phyloP scores from a whole-genome alignment of 2,113 vertebrate genomes.

The Sander vitreus region DNA sequence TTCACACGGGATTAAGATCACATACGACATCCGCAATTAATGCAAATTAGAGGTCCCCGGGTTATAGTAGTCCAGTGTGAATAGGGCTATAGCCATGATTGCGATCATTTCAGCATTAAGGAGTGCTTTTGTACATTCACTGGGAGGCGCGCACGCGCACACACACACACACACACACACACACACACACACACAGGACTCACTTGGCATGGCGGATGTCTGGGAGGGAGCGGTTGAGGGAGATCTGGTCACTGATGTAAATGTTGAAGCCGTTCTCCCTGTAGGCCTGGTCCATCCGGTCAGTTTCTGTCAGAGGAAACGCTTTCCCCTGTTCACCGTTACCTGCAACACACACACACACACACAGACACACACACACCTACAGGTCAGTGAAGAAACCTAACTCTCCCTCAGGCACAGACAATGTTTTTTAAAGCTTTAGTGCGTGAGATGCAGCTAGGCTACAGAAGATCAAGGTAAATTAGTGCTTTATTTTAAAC shows the following conservation, averaged over 20 bases:
- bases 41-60: too few relatives aligned
- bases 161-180: background rate
- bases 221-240: constrained; percentile 95
- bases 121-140: background rate
- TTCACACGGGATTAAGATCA: too few relatives aligned
- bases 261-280: constrained; percentile 99
- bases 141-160: background rate
- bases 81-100: background rate
- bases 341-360: constrained; percentile 80
- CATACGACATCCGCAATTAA: too few relatives aligned
- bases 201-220: constrained; percentile 97
- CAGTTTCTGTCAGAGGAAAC: constrained; percentile 90
- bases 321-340: constrained; percentile 95
- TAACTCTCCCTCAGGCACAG: too few relatives aligned
- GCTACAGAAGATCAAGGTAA: too few relatives aligned
- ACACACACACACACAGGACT: constrained; percentile 69
- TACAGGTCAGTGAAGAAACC: too few relatives aligned
- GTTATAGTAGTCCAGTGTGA: too few relatives aligned
- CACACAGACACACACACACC: background rate
- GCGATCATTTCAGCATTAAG: background rate
- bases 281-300: constrained; percentile 94
- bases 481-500: too few relatives aligned
- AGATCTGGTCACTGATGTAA: constrained; percentile 95
- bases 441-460: too few relatives aligned
- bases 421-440: too few relatives aligned